Evolutionary conservation across 2,797 vertebrate species (phyloP).

Genomic region (Argya squamiceps): DNA sequence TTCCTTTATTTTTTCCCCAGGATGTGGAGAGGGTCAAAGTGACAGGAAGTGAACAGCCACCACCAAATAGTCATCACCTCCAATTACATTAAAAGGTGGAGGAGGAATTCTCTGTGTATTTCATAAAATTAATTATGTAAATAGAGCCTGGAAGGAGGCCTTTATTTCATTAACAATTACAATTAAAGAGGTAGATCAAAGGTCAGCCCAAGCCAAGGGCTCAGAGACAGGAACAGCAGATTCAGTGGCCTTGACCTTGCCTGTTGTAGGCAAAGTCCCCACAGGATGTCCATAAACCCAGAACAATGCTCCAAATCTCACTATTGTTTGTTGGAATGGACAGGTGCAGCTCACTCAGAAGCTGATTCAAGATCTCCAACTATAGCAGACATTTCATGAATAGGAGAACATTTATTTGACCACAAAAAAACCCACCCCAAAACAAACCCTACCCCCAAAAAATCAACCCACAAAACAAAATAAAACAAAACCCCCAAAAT

Average conservation of each 20-base stretch:
- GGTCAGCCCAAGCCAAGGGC: background rate
- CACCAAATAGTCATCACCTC: background rate
- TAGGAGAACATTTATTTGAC: background rate
- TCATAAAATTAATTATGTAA: background rate
- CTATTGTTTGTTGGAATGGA: conserved; percentile 3
- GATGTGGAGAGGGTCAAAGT: conserved; percentile 14
- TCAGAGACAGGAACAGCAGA: background rate
- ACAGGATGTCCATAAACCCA: conserved; percentile 39
- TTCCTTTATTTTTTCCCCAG: conserved; percentile 40
- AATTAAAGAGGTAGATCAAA: background rate
- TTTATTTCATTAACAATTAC: background rate
- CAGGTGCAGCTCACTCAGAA: conserved; percentile 54
- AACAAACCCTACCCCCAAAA: background rate
- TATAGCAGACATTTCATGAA: background rate
- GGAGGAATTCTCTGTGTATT: background rate
- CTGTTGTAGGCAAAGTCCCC: background rate
- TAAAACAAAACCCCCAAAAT: background rate
- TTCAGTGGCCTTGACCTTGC: conserved; percentile 16
- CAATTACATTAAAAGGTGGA: background rate
- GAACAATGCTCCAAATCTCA: conserved; percentile 36
- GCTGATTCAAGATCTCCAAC: background rate
- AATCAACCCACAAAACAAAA: background rate
- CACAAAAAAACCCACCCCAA: background rate
- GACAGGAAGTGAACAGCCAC: conserved; percentile 8
- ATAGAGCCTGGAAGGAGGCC: background rate